Conservation (phyloP, 2,888 invertebrate genomes). For the Lithophane leautieri region DNA sequence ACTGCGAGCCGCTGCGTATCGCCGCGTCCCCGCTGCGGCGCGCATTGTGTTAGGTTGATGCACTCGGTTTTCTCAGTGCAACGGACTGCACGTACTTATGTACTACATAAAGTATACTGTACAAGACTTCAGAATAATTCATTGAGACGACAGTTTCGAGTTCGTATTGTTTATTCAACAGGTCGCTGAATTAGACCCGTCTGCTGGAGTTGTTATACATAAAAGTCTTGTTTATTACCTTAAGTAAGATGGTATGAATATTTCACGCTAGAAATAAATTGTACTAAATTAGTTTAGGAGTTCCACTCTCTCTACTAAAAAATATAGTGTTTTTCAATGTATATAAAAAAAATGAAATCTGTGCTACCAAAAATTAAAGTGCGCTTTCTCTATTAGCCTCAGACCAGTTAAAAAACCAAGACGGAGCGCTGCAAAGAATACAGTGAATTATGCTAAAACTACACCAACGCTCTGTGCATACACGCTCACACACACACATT, state of each 20-base stretch:
- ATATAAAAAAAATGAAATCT: background rate
- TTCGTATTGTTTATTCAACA: conserved; percentile 36
- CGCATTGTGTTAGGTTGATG: conserved; percentile 51
- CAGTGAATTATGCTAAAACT: no score
- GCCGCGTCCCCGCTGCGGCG: background rate
- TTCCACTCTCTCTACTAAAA: background rate
- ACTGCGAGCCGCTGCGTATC: conserved; percentile 18
- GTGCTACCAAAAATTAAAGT: background rate
- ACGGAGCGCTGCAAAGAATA: no score
- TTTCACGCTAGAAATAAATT: background rate
- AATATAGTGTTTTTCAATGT: background rate
- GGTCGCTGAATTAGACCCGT: conserved; percentile 4
- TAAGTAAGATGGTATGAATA: no score
- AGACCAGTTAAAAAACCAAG: no score
- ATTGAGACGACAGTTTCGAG: conserved; percentile 21
- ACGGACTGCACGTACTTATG: conserved; percentile 13
- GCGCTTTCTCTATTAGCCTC: background rate
- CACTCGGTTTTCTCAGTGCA: conserved; percentile 35
- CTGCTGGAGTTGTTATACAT: background rate
- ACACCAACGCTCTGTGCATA: no score
- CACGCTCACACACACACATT: no score
- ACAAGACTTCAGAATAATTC: conserved; percentile 45
- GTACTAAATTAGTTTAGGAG: background rate
- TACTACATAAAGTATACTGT: conserved; percentile 5
- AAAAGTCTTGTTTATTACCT: background rate